phyloP scores from a whole-genome alignment of 2,888 invertebrate species.

The Eupsilia transversa region DNA sequence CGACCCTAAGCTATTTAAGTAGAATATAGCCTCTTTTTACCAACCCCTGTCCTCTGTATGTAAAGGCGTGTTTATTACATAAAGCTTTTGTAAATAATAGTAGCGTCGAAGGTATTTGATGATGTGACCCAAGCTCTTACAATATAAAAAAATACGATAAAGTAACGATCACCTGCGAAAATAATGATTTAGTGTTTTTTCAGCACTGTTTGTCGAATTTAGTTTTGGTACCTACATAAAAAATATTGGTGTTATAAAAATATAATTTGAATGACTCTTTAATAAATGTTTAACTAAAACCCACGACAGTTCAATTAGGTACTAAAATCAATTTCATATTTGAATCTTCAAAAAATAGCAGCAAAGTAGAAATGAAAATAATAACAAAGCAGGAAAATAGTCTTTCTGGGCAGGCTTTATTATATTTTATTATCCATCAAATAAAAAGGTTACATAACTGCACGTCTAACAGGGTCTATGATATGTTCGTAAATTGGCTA shows the following conservation, averaged over 20 bases:
- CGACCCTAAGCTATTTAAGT: constrained; percentile 60
- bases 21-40: constrained; percentile 53
- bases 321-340: not conserved
- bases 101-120: constrained; percentile 36
- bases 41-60: constrained; percentile 34
- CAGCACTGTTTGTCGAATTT: not conserved
- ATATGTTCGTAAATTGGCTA: constrained; percentile 46
- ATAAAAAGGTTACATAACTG: constrained; percentile 54
- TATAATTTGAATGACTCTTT: not conserved
- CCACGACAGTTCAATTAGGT: not conserved
- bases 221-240: not conserved
- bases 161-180: not conserved
- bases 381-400: not conserved
- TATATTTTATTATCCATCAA: constrained; percentile 44
- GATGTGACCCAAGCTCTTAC: not conserved
- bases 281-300: not conserved
- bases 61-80: constrained; percentile 47
- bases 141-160: not conserved
- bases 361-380: not conserved
- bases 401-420: constrained; percentile 12
- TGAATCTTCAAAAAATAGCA: not conserved
- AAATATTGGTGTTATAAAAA: not conserved
- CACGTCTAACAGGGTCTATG: constrained; percentile 35
- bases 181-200: not conserved
- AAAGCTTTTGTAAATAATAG: constrained; percentile 40